Percentiles rank a stretch among this genome's conserved stretches.
These are phyloP conservation scores for Lithosia quadra DNA, from an alignment of 2,888 invertebrate species.

Conservation along the genomic window DNA sequence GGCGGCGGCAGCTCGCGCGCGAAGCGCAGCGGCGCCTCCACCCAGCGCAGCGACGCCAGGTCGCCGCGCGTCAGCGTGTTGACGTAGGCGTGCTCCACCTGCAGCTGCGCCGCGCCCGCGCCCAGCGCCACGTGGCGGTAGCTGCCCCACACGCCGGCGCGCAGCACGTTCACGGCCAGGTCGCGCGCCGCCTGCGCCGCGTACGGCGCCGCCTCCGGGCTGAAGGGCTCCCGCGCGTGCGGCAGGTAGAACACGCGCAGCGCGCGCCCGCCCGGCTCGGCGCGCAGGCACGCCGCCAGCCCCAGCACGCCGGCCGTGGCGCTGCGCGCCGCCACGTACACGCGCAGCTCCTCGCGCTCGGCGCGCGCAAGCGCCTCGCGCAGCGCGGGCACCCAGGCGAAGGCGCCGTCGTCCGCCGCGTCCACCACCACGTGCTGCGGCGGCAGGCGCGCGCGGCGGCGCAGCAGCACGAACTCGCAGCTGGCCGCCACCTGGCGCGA, in stretches of 20 bases:
- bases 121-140: constrained; percentile 93
- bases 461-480: constrained; percentile 89
- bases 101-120: constrained; percentile 70
- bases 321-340: constrained; percentile 90
- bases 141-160: constrained; percentile 94
- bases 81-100: constrained; percentile 97
- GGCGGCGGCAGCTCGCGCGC: constrained; percentile 74
- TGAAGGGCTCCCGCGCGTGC: constrained; percentile 88
- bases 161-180: constrained; percentile 94
- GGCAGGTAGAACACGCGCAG: constrained; percentile 92
- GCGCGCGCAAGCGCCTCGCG: constrained; percentile 91
- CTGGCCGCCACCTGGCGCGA: constrained; percentile 87
- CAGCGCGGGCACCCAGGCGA: constrained; percentile 93
- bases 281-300: constrained; percentile 95
- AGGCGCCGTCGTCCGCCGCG: constrained; percentile 89
- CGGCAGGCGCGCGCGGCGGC: constrained; percentile 80
- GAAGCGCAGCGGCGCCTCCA: constrained; percentile 89
- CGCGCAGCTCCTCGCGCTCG: constrained; percentile 86
- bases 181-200: constrained; percentile 90
- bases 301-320: constrained; percentile 93
- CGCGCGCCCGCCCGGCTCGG: constrained; percentile 94
- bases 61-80: constrained; percentile 97
- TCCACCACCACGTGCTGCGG: constrained; percentile 85
- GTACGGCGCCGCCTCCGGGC: constrained; percentile 86
- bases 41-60: constrained; percentile 97